Conservation (phyloP, 2,888 invertebrate genomes). For the Dascillus cervinus region DNA sequence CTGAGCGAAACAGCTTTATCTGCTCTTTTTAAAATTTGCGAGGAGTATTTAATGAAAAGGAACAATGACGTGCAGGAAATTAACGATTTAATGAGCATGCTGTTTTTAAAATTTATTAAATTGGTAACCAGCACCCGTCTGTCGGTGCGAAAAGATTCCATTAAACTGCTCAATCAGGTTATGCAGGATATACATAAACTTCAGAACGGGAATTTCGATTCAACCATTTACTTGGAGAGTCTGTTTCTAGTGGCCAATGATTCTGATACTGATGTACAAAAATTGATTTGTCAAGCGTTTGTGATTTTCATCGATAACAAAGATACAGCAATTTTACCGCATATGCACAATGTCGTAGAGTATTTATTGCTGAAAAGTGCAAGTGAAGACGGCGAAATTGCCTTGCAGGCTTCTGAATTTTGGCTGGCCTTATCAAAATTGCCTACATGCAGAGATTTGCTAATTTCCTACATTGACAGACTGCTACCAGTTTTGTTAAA, state of each 20-base stretch:
- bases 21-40: constrained; percentile 96
- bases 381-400: constrained; percentile 85
- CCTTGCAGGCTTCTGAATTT: constrained; percentile 97
- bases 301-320: constrained; percentile 93
- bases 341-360: constrained; percentile 93
- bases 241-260: constrained; percentile 90
- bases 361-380: constrained; percentile 93
- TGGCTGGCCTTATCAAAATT: constrained; percentile 96
- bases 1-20: constrained; percentile 96
- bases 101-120: constrained; percentile 78
- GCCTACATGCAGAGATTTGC: constrained; percentile 83
- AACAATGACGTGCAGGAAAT: constrained; percentile 75
- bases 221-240: constrained; percentile 56
- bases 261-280: constrained; percentile 90
- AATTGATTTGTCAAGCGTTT: constrained; percentile 94
- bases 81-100: constrained; percentile 77
- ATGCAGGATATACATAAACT: constrained; percentile 34
- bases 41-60: constrained; percentile 63
- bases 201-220: constrained; percentile 34
- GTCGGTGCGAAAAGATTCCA: constrained; percentile 14
- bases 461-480: constrained; percentile 74
- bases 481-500: constrained; percentile 87
- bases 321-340: constrained; percentile 89
- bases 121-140: constrained; percentile 9
- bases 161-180: constrained; percentile 34